phyloP scores from a whole-genome alignment of 2,888 invertebrate genomes.

The Carpatolechia fugitivella region DNA sequence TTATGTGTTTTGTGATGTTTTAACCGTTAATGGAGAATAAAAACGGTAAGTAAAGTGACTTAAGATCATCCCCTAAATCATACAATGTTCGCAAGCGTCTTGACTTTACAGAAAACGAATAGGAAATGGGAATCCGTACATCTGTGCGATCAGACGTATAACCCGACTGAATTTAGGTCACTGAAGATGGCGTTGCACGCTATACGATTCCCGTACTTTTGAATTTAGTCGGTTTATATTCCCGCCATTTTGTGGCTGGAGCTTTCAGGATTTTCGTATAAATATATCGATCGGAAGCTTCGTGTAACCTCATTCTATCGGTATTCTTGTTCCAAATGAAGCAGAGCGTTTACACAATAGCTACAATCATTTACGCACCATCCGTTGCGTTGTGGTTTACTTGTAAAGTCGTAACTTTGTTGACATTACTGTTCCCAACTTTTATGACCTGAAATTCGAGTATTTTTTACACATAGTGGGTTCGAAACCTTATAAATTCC shows the following conservation, averaged over 20 bases:
- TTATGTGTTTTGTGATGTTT: conserved; percentile 73
- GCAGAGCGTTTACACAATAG: conserved; percentile 28
- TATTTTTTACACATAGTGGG: conserved; percentile 18
- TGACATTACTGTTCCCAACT: conserved; percentile 43
- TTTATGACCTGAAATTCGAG: conserved; percentile 24
- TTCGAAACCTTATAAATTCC: conserved; percentile 14
- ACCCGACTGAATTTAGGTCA: conserved; percentile 64
- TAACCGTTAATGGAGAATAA: conserved; percentile 58
- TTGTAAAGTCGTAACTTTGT: conserved; percentile 36
- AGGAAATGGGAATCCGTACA: conserved; percentile 67
- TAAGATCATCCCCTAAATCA: conserved; percentile 32
- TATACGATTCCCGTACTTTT: conserved; percentile 43
- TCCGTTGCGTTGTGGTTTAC: conserved; percentile 19
- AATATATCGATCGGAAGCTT: conserved; percentile 73
- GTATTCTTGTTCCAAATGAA: conserved; percentile 40
- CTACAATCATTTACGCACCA: conserved; percentile 22
- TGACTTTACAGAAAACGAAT: conserved; percentile 53
- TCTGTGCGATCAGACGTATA: conserved; percentile 70
- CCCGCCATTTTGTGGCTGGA: conserved; percentile 75
- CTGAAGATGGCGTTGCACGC: conserved; percentile 44
- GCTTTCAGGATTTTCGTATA: conserved; percentile 48
- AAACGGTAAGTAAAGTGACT: conserved; percentile 62
- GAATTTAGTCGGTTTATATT: conserved; percentile 54
- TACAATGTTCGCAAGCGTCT: conserved; percentile 36
- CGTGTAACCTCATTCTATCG: conserved; percentile 58